Evolutionary conservation across 2,113 vertebrate species (phyloP).

Genomic region (Saimiri boliviensis): DNA sequence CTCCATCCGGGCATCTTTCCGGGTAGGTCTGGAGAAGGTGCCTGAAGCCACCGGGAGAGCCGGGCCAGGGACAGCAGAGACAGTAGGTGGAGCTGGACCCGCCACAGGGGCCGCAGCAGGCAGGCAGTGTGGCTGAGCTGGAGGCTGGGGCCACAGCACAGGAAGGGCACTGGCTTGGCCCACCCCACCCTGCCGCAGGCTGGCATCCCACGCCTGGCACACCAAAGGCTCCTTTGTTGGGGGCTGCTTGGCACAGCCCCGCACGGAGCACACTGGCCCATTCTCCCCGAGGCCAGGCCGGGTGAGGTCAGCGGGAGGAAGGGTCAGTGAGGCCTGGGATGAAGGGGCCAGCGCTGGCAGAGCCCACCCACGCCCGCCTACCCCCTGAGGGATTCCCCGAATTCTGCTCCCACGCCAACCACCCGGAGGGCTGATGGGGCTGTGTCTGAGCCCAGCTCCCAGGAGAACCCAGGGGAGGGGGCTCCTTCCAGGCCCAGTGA

Average conservation of each 20-base stretch:
- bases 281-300: constrained; percentile 80
- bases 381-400: constrained; percentile 53
- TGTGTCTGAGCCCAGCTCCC: background rate
- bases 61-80: background rate
- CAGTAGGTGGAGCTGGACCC: background rate
- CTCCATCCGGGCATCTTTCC: background rate
- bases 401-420: constrained; percentile 83
- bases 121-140: background rate
- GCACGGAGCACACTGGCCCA: constrained; percentile 84
- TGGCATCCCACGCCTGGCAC: constrained; percentile 81
- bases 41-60: background rate
- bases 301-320: constrained; percentile 65
- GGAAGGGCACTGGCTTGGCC: background rate
- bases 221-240: constrained; percentile 92
- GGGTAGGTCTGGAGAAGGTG: background rate
- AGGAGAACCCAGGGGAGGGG: background rate
- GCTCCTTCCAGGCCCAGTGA: background rate
- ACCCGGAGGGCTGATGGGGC: fast-evolving
- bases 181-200: constrained; percentile 63
- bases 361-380: background rate
- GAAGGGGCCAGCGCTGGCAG: constrained; percentile 48
- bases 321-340: constrained; percentile 41
- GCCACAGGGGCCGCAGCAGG: fast-evolving
- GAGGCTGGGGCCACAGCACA: background rate
- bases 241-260: constrained; percentile 76